phyloP scores from a whole-genome alignment of 2,888 invertebrate genomes.

The Diarsia dahlii region DNA sequence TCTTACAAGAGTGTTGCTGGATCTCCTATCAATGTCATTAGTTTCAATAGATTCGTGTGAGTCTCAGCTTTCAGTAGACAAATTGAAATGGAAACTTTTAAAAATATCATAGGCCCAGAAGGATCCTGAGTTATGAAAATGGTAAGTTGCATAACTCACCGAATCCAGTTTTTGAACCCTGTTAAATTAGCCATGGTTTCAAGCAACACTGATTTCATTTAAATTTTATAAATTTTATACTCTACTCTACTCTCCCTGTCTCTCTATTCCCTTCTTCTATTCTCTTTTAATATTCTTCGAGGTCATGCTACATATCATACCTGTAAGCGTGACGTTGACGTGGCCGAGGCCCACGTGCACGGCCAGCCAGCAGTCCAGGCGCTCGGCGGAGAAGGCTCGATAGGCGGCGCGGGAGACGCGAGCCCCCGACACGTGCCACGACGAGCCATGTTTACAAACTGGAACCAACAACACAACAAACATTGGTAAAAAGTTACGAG shows the following conservation, averaged over 20 bases:
- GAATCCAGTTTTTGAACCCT: constrained; percentile 1
- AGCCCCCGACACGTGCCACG: constrained; percentile 97
- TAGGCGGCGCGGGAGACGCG: constrained; percentile 95
- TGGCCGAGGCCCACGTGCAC: constrained; percentile 98
- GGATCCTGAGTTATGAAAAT: neutral
- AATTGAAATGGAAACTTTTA: neutral
- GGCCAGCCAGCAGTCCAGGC: constrained; percentile 96
- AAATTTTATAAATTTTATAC: no score
- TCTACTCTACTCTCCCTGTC: no score
- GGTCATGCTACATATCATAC: constrained; percentile 87
- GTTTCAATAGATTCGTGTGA: neutral
- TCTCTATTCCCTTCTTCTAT: no score
- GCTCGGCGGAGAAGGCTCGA: constrained; percentile 97
- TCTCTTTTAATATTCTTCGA: neutral
- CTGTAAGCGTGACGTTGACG: constrained; percentile 98
- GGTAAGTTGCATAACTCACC: neutral
- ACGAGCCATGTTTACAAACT: constrained; percentile 97
- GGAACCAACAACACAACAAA: constrained; percentile 73
- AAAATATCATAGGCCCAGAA: neutral
- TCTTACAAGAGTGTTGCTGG: constrained; percentile 21
- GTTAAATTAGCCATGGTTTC: neutral
- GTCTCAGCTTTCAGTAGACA: neutral
- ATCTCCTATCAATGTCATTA: neutral
- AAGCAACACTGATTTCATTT: neutral
- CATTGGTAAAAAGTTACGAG: constrained; percentile 16